Conservation (phyloP, 2,113 vertebrate species). For the Tursiops truncatus region DNA sequence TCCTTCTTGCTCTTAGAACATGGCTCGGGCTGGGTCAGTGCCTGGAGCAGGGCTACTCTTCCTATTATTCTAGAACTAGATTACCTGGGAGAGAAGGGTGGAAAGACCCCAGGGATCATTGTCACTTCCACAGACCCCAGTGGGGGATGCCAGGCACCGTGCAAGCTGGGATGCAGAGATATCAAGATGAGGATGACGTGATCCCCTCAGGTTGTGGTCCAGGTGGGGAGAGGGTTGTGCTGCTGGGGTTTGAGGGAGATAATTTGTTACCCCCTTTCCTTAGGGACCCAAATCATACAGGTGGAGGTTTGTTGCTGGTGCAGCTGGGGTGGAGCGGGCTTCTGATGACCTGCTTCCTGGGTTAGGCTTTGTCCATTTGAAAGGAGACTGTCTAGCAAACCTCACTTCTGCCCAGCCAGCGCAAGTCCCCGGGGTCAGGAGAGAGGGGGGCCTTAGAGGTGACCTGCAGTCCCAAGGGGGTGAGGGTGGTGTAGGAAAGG, state of each 20-base stretch:
- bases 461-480: neutral
- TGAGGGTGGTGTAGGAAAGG: neutral
- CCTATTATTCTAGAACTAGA: neutral
- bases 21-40: neutral
- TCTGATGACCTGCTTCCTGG: neutral
- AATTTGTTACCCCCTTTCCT: neutral
- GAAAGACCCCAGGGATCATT: neutral
- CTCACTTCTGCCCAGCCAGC: neutral
- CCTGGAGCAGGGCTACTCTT: neutral
- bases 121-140: neutral
- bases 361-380: no score
- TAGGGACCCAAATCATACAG: neutral
- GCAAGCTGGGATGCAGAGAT: neutral
- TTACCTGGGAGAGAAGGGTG: neutral
- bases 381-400: neutral
- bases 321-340: neutral
- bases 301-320: no score
- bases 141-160: neutral
- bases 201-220: neutral
- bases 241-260: neutral
- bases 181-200: accelerated
- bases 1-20: neutral
- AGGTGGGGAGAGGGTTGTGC: neutral
- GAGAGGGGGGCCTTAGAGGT: neutral
- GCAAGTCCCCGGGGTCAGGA: neutral